These are phyloP conservation scores for Lucifuga dentata DNA, from an alignment of 2,113 vertebrate genomes.

Conservation along the genomic window DNA sequence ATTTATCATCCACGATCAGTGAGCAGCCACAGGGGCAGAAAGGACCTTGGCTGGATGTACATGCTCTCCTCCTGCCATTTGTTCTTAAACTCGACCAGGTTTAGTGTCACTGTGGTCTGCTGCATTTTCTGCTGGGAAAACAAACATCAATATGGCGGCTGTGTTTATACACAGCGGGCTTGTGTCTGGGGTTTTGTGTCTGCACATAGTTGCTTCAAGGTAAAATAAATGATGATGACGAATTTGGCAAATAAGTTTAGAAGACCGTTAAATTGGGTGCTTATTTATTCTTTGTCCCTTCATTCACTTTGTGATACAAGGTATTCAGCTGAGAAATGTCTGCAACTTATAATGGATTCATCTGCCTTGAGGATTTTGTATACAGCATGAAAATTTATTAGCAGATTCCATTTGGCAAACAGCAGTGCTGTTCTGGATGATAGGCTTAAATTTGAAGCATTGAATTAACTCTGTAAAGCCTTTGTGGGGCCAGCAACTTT, in stretches of 20 bases:
- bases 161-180: constrained; percentile 48
- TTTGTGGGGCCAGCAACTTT: not conserved
- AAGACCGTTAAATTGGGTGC: constrained; percentile 27
- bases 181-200: not conserved
- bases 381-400: constrained; percentile 21
- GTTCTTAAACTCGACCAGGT: constrained; percentile 61
- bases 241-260: constrained; percentile 39
- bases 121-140: constrained; percentile 57
- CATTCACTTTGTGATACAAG: constrained; percentile 17
- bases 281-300: constrained; percentile 46
- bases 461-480: not conserved
- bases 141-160: constrained; percentile 48
- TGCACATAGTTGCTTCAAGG: constrained; percentile 25
- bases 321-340: constrained; percentile 26
- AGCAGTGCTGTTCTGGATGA: constrained; percentile 1
- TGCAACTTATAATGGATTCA: constrained; percentile 29
- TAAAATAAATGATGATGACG: constrained; percentile 48
- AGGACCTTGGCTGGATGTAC: constrained; percentile 76
- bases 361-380: constrained; percentile 30
- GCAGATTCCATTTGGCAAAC: constrained; percentile 36
- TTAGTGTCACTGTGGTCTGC: constrained; percentile 65
- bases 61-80: constrained; percentile 62
- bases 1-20: constrained; percentile 77
- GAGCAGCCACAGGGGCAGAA: constrained; percentile 71
- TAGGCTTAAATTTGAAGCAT: not conserved